Percentiles rank a stretch among this genome's conserved stretches.
phyloP scores from a whole-genome alignment of 2,797 vertebrate genomes.

The Phoebastria nigripes region DNA sequence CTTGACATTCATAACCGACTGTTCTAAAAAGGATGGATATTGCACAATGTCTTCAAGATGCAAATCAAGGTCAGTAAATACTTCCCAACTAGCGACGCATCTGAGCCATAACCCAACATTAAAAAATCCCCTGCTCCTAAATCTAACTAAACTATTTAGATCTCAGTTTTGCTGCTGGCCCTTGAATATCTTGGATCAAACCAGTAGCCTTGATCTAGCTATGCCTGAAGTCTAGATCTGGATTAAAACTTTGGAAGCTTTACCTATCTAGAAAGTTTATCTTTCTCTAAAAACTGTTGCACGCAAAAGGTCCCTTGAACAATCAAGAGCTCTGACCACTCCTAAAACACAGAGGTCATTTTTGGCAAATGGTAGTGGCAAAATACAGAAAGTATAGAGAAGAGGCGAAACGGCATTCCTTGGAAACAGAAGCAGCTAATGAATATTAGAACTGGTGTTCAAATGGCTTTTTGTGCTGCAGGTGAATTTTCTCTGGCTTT shows the following conservation, averaged over 20 bases:
- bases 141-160: background rate
- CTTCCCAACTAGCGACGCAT: background rate
- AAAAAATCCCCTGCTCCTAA: background rate
- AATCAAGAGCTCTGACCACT: conserved; percentile 2
- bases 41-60: background rate
- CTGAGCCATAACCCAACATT: background rate
- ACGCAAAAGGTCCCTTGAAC: background rate
- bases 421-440: background rate
- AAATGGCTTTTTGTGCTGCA: conserved; percentile 35
- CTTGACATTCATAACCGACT: background rate
- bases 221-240: background rate
- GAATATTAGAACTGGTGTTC: background rate
- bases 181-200: background rate
- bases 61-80: background rate
- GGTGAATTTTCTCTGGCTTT: background rate
- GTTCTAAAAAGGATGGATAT: background rate
- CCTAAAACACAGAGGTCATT: conserved; percentile 50
- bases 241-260: background rate
- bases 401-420: background rate
- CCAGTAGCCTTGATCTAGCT: background rate
- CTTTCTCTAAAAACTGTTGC: background rate
- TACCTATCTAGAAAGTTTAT: background rate
- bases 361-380: background rate
- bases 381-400: background rate
- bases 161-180: background rate